Evolutionary conservation across 2,888 invertebrate species (phyloP), one percentile per base, ranked within the genome.

Genomic region (Eudasyphora cyanicolor): DNA sequence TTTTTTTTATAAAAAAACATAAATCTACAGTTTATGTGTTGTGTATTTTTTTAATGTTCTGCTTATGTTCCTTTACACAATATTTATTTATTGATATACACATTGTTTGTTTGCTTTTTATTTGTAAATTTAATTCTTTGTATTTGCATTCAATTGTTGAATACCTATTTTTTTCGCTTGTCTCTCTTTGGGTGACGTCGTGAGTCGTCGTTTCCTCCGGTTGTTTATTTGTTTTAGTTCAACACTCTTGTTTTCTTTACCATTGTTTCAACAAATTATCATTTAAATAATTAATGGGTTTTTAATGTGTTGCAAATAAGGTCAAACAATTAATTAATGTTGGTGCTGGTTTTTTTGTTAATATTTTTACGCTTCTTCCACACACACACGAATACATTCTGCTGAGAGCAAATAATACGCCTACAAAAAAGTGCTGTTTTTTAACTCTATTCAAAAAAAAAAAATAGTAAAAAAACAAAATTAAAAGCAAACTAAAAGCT

Each of bases 341-440:
- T 21, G 54, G 10, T 27, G 12, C 29, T 27, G 60, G 8, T 24
- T 42, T 14, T 29, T 60, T 60, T 32, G 19, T 21, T 38, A 75
- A 70, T 29, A 35, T 42, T 27, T 54, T 51, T 10, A 51, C 14
- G 76, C 71, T n/a, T n/a, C n/a, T n/a, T n/a, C n/a, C n/a, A n/a
- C n/a, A n/a, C n/a, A n/a, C n/a, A n/a, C n/a, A n/a, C n/a, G n/a
- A n/a, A n/a, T n/a, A 60, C 60, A 74, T 57, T 62, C 60, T 17
- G 49, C 17, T 17, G 6, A 49, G 8, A 14, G 54, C 21, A 49
- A 67, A 67, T 49, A 82, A 76, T 76, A 82, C 79, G 79, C 79
- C 82, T 79, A 76, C 67, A 69, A 79, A 78, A 81, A 62, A 74
- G 51, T 42, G 62, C 69, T 27, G 62, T 57, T 32, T 73, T 80